Evolutionary conservation across 1,140 invertebrate species (phyloP), one percentile per base, ranked within the genome.

Genomic region (Apis laboriosa): DNA sequence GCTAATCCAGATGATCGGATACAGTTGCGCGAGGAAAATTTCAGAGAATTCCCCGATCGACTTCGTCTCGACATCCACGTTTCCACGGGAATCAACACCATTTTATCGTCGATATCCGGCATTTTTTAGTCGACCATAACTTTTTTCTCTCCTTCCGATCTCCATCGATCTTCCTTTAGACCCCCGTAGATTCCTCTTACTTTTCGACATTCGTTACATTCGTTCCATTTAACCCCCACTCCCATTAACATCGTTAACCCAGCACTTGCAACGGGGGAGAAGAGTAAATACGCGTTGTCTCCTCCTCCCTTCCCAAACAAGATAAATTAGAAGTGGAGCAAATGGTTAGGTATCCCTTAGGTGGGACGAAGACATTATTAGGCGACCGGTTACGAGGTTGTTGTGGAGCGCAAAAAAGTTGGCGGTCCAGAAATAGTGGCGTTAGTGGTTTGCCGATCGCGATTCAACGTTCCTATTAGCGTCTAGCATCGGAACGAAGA

Each of bases 1-100:
- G 86, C 63, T 87, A 86, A 87, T 87, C 81, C 77, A 77, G 86
- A 84, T 86, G 86, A 87, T 87, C 85, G 80, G 51, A 56, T 67
- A 68, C 55, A n/a, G 60, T 76, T n/a, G 70, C 60, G 75, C 51
- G 11, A 63, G 61, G 74, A 70, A 77, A 87, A 84, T 82, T 72
- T 84, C 51, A 72, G 43, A 34, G 80, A 61, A 86, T 76, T 80
- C 58, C 63, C 64, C 55, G 51, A 43, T 55, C 1, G 55, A 61
- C 21, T 51, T 87, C 68, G 82, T 72, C 84, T 87, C 63, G 55
- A 34, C 82, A 77, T 84, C 61, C 63, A n/a, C n/a, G n/a, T n/a
- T n/a, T n/a, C n/a, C n/a, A 79, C 72, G 73, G 86, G 53, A 63
- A 78, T 34, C 34, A 64, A 74, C 4, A 77, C 63, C n/a, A 43